Conservation (phyloP, 2,797 vertebrate genomes). For the Propithecus deckenii region DNA sequence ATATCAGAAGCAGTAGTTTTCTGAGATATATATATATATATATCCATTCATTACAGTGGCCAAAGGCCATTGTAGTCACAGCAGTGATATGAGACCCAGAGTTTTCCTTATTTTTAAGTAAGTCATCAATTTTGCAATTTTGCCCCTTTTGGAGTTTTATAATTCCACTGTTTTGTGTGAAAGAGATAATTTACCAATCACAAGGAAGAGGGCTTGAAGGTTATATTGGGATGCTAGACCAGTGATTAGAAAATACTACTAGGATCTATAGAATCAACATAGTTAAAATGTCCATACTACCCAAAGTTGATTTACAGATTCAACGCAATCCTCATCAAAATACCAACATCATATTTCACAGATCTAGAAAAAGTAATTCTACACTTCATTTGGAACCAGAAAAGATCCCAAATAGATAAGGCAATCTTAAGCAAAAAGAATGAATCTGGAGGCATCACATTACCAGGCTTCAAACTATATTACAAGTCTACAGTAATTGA, state of each 20-base stretch:
- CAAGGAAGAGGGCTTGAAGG: neutral
- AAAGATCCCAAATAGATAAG: neutral
- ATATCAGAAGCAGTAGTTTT: neutral
- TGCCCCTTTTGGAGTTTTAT: neutral
- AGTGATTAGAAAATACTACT: neutral
- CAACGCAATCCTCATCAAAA: neutral
- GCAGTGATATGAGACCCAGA: neutral
- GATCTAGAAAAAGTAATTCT: neutral
- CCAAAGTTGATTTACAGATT: neutral
- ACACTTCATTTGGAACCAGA: neutral
- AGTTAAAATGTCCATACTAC: neutral
- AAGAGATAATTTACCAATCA: conserved; percentile 22
- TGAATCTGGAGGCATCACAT: neutral
- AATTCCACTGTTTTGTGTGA: neutral
- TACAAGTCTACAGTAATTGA: neutral
- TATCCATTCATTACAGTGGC: neutral
- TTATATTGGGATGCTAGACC: neutral
- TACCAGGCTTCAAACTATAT: neutral
- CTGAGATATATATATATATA: neutral
- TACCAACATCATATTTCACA: neutral
- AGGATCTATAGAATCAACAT: neutral
- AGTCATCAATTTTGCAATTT: neutral
- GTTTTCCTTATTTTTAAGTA: neutral
- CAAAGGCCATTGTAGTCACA: neutral
- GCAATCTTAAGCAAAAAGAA: neutral